Conservation (phyloP, 2,888 invertebrate species). For the Tridacna gigas region DNA sequence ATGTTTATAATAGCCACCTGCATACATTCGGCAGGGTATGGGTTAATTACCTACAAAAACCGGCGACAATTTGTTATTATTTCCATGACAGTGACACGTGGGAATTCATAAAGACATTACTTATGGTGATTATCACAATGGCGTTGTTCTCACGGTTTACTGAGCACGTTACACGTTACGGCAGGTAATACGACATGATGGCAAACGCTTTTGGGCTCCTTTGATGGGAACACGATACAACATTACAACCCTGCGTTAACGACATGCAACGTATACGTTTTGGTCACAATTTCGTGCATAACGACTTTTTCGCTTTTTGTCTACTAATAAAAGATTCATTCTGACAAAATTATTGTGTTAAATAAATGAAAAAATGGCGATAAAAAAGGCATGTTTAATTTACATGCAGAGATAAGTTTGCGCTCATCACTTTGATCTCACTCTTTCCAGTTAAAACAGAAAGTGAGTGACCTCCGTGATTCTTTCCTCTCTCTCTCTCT, state of each 20-base stretch:
- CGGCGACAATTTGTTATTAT: conserved; percentile 3
- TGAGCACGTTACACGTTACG: conserved; percentile 36
- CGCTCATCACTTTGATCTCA: no score
- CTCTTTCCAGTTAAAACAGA: no score
- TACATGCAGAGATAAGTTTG: no score
- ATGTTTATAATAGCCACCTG: no score
- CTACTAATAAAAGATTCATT: no score
- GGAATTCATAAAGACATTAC: conserved; percentile 22
- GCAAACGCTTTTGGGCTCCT: conserved; percentile 20
- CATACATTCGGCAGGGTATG: no score
- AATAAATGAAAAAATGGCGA: no score
- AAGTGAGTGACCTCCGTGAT: no score
- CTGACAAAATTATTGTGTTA: no score
- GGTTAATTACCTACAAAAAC: neutral
- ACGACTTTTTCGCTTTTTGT: neutral
- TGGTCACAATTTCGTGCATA: neutral
- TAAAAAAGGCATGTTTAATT: no score
- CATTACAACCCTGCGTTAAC: conserved; percentile 17
- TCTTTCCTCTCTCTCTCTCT: no score
- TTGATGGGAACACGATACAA: conserved; percentile 45
- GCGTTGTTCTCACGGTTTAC: conserved; percentile 19
- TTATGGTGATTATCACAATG: conserved; percentile 17
- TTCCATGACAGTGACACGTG: conserved; percentile 19
- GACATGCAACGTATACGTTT: neutral
- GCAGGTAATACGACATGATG: conserved; percentile 46